Percentiles rank a stretch among this genome's conserved stretches.
Conservation (phyloP, 1,140 invertebrate genomes). For the Euura lappo region DNA sequence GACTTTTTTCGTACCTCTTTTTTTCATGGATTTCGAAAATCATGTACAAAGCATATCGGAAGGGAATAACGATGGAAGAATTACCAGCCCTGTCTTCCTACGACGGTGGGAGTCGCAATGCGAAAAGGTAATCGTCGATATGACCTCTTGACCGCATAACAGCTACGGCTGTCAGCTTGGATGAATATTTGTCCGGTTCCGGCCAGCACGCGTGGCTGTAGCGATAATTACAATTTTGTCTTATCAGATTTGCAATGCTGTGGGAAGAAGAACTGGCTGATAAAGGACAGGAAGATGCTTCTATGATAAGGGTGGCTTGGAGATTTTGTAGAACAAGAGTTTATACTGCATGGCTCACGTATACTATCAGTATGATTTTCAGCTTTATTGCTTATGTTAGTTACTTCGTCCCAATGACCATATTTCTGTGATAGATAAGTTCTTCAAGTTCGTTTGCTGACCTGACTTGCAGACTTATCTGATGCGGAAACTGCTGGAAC, state of each 20-base stretch:
- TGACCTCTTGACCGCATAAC: background rate
- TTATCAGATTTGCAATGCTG: constrained; percentile 55
- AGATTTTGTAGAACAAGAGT: constrained; percentile 70
- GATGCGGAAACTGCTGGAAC: constrained; percentile 63
- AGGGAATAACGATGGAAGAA: constrained; percentile 19
- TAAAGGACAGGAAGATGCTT: no score
- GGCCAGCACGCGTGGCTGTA: background rate
- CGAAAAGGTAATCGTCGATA: constrained; percentile 13
- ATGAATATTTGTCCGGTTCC: background rate
- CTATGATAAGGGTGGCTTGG: no score
- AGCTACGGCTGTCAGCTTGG: no score
- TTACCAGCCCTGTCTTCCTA: constrained; percentile 23
- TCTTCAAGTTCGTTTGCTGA: constrained; percentile 14
- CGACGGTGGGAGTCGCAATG: constrained; percentile 20
- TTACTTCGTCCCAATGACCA: no score
- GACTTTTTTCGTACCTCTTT: constrained; percentile 34
- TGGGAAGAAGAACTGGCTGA: constrained; percentile 70
- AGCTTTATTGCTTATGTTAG: constrained; percentile 71
- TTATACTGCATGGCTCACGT: constrained; percentile 60
- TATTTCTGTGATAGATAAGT: no score
- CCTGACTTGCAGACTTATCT: constrained; percentile 61
- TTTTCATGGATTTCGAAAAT: constrained; percentile 22
- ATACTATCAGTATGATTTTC: constrained; percentile 61
- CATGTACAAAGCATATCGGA: constrained; percentile 23
- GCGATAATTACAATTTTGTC: background rate